These are phyloP conservation scores for Ispidina picta DNA, from an alignment of 2,797 vertebrate species.

Conservation along the genomic window DNA sequence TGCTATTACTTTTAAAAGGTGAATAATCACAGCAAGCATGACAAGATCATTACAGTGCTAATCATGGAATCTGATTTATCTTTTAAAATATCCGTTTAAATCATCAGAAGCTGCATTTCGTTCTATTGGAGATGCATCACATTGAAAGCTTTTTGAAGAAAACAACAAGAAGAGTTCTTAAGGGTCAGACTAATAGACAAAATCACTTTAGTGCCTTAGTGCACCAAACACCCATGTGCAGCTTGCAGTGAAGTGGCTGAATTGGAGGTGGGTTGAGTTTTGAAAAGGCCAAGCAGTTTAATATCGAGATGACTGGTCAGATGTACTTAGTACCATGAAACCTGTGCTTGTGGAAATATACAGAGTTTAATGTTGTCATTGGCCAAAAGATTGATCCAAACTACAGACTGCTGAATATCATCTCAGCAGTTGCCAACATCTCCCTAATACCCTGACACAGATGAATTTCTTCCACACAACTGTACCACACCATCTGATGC, in stretches of 20 bases:
- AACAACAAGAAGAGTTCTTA: constrained; percentile 58
- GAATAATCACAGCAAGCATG: constrained; percentile 66
- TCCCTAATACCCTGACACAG: neutral
- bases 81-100: constrained; percentile 65
- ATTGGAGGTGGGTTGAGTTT: constrained; percentile 39
- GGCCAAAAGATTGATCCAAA: neutral
- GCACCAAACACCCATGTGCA: constrained; percentile 42
- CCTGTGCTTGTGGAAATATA: neutral
- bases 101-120: constrained; percentile 50
- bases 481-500: neutral
- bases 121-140: constrained; percentile 65
- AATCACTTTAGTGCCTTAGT: constrained; percentile 29
- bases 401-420: neutral
- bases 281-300: constrained; percentile 31
- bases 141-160: constrained; percentile 56
- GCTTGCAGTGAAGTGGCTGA: constrained; percentile 22
- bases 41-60: constrained; percentile 64
- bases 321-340: constrained; percentile 4
- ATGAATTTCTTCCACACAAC: neutral
- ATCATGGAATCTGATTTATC: constrained; percentile 59
- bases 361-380: neutral
- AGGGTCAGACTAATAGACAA: constrained; percentile 44
- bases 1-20: constrained; percentile 59
- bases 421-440: neutral
- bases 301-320: constrained; percentile 30